Conservation (phyloP, 2,888 invertebrate genomes). For the Nomada fabriciana region DNA sequence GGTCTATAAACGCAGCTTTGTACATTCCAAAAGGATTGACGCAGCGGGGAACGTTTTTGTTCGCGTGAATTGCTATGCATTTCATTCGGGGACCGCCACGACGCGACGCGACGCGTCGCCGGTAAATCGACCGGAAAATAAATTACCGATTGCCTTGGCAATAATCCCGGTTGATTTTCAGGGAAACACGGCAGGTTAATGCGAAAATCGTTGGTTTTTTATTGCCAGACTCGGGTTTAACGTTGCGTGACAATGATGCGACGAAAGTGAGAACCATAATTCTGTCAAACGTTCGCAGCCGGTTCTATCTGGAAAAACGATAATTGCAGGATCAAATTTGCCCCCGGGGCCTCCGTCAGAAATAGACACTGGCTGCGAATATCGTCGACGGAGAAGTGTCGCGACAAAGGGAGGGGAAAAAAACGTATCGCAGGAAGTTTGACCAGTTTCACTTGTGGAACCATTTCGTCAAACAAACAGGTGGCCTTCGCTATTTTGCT, state of each 20-base stretch:
- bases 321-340: conserved; percentile 56
- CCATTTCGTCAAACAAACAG: neutral
- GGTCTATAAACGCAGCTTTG: conserved; percentile 18
- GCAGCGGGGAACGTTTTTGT: conserved; percentile 22
- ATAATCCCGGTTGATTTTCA: conserved; percentile 69
- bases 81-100: conserved; percentile 47
- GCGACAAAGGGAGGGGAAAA: conserved; percentile 27
- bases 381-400: neutral
- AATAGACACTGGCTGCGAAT: conserved; percentile 38
- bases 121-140: conserved; percentile 73
- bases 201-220: conserved; percentile 51
- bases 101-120: conserved; percentile 35
- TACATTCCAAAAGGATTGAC: conserved; percentile 12
- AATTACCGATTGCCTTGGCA: conserved; percentile 79
- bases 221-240: conserved; percentile 37
- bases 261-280: conserved; percentile 57
- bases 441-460: conserved; percentile 13
- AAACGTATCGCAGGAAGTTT: conserved; percentile 14
- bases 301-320: conserved; percentile 56
- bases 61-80: conserved; percentile 38
- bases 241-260: conserved; percentile 57
- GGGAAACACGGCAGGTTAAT: conserved; percentile 36
- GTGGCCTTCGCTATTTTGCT: neutral
- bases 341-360: conserved; percentile 28
- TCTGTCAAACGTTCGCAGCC: conserved; percentile 49